Percentiles rank a stretch among this genome's conserved stretches.
Evolutionary conservation across 2,888 invertebrate species (phyloP).

Genomic region (Andricus curvator): DNA sequence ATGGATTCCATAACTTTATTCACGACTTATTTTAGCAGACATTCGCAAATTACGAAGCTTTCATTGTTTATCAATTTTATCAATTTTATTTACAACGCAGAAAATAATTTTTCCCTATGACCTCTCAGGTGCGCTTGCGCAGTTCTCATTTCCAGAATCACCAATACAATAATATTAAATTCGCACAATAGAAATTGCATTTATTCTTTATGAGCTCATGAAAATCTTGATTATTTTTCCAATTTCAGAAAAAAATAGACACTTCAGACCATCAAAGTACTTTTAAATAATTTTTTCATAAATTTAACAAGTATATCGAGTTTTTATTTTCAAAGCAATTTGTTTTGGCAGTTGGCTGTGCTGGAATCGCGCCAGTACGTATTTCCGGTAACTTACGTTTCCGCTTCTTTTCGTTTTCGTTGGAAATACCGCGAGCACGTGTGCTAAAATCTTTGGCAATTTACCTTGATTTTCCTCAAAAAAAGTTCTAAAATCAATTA

Average conservation of each 20-base stretch:
- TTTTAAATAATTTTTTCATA: neutral
- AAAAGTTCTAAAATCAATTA: constrained; percentile 69
- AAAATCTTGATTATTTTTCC: neutral
- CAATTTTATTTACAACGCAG: neutral
- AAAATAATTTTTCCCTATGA: neutral
- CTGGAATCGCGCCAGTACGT: neutral
- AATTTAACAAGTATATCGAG: neutral
- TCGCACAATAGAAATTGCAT: neutral
- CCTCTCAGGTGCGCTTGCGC: neutral
- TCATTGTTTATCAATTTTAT: neutral
- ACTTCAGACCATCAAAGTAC: neutral
- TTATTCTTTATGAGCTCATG: neutral
- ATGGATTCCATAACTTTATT: constrained; percentile 64
- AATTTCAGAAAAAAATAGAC: neutral
- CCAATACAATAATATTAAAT: neutral
- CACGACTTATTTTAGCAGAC: neutral
- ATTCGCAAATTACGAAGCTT: neutral
- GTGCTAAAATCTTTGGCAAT: constrained; percentile 8
- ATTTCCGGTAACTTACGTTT: neutral
- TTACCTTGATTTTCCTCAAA: constrained; percentile 39
- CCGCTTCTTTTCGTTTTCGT: constrained; percentile 39
- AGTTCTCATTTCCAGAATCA: neutral
- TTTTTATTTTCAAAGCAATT: neutral
- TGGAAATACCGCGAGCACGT: constrained; percentile 25
- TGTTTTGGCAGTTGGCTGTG: neutral